Percentiles rank a stretch among this genome's conserved stretches.
Conservation (phyloP, 2,888 invertebrate species). For the Chloromyia formosa region DNA sequence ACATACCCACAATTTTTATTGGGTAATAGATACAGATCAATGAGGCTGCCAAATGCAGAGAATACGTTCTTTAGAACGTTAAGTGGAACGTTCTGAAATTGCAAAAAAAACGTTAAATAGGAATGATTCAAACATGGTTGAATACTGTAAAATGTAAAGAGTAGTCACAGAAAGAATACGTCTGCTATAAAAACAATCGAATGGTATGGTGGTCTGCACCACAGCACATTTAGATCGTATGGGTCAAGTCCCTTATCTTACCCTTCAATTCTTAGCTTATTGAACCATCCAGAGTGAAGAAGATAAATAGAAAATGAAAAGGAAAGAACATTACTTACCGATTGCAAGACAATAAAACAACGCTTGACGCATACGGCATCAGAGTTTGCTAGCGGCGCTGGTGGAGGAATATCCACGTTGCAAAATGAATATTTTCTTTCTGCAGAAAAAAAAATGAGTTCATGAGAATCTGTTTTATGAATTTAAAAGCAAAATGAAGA, state of each 20-base stretch:
- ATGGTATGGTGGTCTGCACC: neutral
- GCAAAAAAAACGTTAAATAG: constrained; percentile 64
- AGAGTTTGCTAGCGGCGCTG: constrained; percentile 71
- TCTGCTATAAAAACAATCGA: neutral
- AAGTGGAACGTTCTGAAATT: constrained; percentile 73
- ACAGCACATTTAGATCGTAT: no score
- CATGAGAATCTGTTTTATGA: neutral
- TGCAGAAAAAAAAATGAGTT: constrained; percentile 50
- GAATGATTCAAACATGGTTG: no score
- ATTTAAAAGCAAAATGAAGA: no score
- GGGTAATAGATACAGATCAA: constrained; percentile 88
- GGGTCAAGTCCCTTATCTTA: no score
- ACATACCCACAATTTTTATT: constrained; percentile 94
- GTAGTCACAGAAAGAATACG: neutral
- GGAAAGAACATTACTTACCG: constrained; percentile 54
- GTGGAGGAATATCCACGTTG: constrained; percentile 76
- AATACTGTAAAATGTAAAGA: no score
- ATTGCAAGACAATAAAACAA: constrained; percentile 70
- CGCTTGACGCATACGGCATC: constrained; percentile 74
- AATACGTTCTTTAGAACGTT: constrained; percentile 86
- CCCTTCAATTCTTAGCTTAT: no score
- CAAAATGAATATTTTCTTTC: constrained; percentile 66
- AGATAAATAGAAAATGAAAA: no score
- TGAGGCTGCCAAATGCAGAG: constrained; percentile 88
- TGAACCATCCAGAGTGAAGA: no score